Evolutionary conservation across 2,113 vertebrate genomes (phyloP).

Genomic region (Nerophis lumbriciformis): DNA sequence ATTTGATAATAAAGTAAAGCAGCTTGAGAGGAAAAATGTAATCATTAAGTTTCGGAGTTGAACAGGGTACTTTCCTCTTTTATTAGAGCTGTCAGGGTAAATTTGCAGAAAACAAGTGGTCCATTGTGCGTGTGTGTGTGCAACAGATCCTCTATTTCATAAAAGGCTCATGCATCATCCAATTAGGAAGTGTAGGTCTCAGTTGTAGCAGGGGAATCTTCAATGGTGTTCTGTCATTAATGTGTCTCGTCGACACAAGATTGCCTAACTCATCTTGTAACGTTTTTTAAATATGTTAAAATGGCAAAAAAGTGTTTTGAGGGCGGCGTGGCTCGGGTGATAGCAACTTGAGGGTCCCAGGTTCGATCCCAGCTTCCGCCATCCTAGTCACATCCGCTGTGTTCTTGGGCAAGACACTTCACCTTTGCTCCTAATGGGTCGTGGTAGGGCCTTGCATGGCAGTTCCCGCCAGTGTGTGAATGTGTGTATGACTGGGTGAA

Average conservation of each 20-base stretch:
- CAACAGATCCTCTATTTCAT: conserved; percentile 36
- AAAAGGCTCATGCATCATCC: conserved; percentile 45
- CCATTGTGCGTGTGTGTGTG: conserved; percentile 44
- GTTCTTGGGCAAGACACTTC: too few species aligned
- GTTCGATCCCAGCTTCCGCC: too few species aligned
- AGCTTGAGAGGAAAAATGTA: conserved; percentile 28
- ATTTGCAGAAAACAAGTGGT: conserved; percentile 32
- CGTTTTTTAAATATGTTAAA: background rate
- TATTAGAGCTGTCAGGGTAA: conserved; percentile 19
- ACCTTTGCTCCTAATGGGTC: too few species aligned
- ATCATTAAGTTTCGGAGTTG: conserved; percentile 25
- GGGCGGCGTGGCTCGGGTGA: too few species aligned
- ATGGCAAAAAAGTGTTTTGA: too few species aligned
- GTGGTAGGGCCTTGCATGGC: too few species aligned
- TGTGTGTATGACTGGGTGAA: too few species aligned
- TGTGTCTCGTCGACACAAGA: conserved; percentile 29
- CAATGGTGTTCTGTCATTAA: conserved; percentile 44
- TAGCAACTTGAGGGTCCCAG: too few species aligned
- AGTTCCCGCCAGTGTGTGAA: too few species aligned
- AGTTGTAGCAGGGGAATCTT: conserved; percentile 35
- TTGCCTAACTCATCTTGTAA: conserved; percentile 16
- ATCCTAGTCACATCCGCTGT: too few species aligned
- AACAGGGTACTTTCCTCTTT: conserved; percentile 23
- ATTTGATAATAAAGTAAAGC: conserved; percentile 14
- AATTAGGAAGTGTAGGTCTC: conserved; percentile 39